Base-by-base conservation (phyloP, 2,113 vertebrate genomes). In the Chaetorhynchus papuensis region DNA sequence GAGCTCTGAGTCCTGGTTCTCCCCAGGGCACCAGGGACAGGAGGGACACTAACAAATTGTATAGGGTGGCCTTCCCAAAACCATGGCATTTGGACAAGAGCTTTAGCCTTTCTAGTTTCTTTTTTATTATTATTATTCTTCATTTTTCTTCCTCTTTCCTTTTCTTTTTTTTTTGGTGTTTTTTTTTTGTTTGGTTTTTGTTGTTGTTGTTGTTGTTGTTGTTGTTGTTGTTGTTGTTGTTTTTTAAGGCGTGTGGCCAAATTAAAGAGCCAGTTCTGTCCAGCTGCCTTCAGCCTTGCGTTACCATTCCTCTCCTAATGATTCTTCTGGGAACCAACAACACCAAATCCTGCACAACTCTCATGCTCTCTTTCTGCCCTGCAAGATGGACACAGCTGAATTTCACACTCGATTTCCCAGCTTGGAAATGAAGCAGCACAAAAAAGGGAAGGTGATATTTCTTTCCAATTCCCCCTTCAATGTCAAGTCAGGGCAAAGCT, bases 321-420 rank as follows among this genome's bases (percentile, higher is more conserved):
- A 70, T 90, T 59, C 59, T 79, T 76, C 59, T 23, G 75, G 75
- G 87, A 91, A 7, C 8, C 7, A 4, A 6, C n/a, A 84, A 4
- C 15, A 39, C 72, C 9, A 3, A 33, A 57, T 69, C 49, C 49
- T 39, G 27, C 53, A 57, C 27, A 94, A 2, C 12, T 91, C 69
- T 65, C 78, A 89, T 72, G 78, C 23, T 94, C 74, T 79, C 50
- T 80, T 65, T 69, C 75, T 89, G 47, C 90, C 65, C 82, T 80
- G 30, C 39, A 44, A 70, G 19, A 45, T 22, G 30, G 44, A 75
- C 54, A 52, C 10, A 54, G 45, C 3, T 52, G 53, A 70, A 50
- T 65, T 84, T 54, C 61, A 28, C 1, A 1, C 49, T 42, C 12
- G 5, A 42, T 77, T 66, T 68, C 75, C 37, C 49, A 69, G 18